These are phyloP conservation scores for Leptopilina boulardi DNA, from an alignment of 1,140 invertebrate genomes.

Conservation along the genomic window DNA sequence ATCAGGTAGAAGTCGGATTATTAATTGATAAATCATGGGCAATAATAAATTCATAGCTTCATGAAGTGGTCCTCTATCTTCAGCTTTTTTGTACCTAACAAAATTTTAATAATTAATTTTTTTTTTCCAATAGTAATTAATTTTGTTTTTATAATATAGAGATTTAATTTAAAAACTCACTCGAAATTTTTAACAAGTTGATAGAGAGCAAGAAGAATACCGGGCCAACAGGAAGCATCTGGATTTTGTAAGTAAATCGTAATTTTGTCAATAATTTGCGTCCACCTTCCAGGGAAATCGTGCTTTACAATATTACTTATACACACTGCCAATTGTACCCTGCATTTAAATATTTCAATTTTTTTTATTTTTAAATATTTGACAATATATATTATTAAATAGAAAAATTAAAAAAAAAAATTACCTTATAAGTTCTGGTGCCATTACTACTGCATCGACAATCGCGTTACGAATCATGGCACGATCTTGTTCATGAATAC, in stretches of 20 bases:
- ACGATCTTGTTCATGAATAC: constrained; percentile 97
- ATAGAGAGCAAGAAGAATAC: constrained; percentile 93
- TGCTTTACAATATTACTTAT: constrained; percentile 94
- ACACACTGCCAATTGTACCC: constrained; percentile 93
- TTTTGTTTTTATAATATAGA: constrained; percentile 1
- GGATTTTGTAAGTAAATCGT: constrained; percentile 87
- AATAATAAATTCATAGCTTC: constrained; percentile 96
- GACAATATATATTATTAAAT: background rate
- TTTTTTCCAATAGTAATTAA: background rate
- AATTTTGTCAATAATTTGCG: constrained; percentile 96
- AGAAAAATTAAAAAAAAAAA: constrained; percentile 4
- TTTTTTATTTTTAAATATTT: background rate
- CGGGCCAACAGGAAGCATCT: constrained; percentile 92
- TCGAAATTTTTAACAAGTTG: constrained; percentile 98
- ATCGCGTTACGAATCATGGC: constrained; percentile 94
- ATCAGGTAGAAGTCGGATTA: constrained; percentile 88
- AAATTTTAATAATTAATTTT: background rate
- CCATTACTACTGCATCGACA: constrained; percentile 95
- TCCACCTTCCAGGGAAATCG: constrained; percentile 97
- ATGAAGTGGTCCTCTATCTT: constrained; percentile 91
- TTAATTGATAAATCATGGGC: constrained; percentile 93
- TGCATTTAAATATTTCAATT: constrained; percentile 56
- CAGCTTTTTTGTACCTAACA: constrained; percentile 89
- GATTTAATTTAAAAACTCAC: constrained; percentile 73
- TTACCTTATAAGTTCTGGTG: constrained; percentile 90